Conservation (phyloP, 2,113 vertebrate species). For the Cyrtonyx montezumae region DNA sequence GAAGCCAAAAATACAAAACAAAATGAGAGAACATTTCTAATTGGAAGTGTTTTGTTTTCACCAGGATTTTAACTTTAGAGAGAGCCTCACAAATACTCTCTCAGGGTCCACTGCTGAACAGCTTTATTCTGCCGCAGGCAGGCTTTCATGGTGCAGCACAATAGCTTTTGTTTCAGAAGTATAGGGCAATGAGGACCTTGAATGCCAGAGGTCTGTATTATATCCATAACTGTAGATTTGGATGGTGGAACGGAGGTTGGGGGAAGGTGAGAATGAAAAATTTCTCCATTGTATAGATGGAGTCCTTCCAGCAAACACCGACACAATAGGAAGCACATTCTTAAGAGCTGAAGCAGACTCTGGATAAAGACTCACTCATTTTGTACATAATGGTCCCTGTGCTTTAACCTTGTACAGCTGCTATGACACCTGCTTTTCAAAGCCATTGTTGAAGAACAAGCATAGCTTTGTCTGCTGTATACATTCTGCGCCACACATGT, state of each 20-base stretch:
- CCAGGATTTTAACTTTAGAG: slow-evolving; percentile 76
- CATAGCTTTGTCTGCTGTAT: slow-evolving; percentile 69
- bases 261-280: slow-evolving; percentile 74
- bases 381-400: slow-evolving; percentile 74
- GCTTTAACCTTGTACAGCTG: slow-evolving; percentile 76
- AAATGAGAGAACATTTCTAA: slow-evolving; percentile 74
- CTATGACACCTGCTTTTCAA: slow-evolving; percentile 74
- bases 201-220: slow-evolving; percentile 80
- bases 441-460: slow-evolving; percentile 73
- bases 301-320: slow-evolving; percentile 75
- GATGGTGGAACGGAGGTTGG: slow-evolving; percentile 74
- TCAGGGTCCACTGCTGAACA: slow-evolving; percentile 51
- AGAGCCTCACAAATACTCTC: slow-evolving; percentile 59
- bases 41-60: slow-evolving; percentile 78
- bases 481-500: slow-evolving; percentile 65
- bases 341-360: slow-evolving; percentile 75
- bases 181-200: slow-evolving; percentile 72
- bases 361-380: slow-evolving; percentile 67
- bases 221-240: slow-evolving; percentile 77
- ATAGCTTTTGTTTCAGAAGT: slow-evolving; percentile 84
- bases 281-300: slow-evolving; percentile 68
- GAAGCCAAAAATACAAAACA: slow-evolving; percentile 38
- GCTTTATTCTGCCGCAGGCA: slow-evolving; percentile 68
- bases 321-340: slow-evolving; percentile 75
- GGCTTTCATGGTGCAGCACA: slow-evolving; percentile 76